These are phyloP conservation scores for Pithys albifrons DNA, from an alignment of 2,113 vertebrate genomes.

Conservation along the genomic window DNA sequence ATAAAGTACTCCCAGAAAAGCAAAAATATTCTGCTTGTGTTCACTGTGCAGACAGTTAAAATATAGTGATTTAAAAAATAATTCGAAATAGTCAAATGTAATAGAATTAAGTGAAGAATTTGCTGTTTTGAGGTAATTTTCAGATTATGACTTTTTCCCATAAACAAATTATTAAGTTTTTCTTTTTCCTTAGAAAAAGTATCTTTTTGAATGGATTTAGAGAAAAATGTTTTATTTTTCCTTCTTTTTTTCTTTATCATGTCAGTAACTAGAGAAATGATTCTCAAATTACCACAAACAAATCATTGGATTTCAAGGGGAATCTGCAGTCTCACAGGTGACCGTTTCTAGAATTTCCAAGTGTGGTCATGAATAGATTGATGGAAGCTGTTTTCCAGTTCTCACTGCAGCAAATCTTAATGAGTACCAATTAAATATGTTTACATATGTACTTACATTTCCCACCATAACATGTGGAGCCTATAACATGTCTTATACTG, in stretches of 20 bases:
- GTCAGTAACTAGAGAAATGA: background rate
- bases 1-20: background rate
- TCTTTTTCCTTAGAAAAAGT: background rate
- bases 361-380: background rate
- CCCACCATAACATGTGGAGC: background rate
- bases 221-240: background rate
- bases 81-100: background rate
- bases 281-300: background rate
- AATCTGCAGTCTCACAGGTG: background rate
- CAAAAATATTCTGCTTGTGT: background rate
- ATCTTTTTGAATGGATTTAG: background rate
- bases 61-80: background rate
- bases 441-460: background rate
- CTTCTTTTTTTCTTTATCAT: background rate
- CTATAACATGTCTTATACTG: constrained; percentile 17
- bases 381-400: background rate
- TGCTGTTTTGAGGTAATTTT: background rate
- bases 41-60: background rate
- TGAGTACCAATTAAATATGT: background rate
- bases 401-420: background rate
- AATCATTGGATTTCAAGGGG: background rate
- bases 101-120: background rate
- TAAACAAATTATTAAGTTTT: background rate
- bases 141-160: background rate
- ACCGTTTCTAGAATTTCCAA: background rate